Evolutionary conservation across 2,113 vertebrate genomes (phyloP).

Genomic region (Pygathrix nemaeus): DNA sequence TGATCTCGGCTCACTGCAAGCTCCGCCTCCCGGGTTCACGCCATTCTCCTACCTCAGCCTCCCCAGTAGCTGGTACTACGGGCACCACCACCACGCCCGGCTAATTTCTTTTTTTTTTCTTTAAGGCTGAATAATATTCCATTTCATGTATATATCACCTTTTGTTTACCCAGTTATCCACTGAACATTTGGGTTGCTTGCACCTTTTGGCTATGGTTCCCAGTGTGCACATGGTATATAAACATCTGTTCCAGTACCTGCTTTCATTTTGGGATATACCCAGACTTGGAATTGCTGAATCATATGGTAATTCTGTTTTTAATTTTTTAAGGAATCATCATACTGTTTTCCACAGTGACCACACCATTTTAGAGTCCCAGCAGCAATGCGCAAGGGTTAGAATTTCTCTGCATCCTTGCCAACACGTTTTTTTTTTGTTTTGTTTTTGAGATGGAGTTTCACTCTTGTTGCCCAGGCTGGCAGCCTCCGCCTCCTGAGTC

Average conservation of each 20-base stretch:
- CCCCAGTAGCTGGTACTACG: too few species aligned
- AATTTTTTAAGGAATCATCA: background rate
- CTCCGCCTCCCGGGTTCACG: too few species aligned
- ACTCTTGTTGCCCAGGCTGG: too few species aligned
- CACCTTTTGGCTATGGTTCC: background rate
- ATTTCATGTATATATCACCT: background rate
- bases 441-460: too few species aligned
- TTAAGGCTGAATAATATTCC: background rate
- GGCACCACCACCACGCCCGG: too few species aligned
- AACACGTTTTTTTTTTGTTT: too few species aligned
- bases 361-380: background rate
- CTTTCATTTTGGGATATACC: background rate
- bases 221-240: background rate
- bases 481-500: too few species aligned
- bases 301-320: background rate
- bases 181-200: background rate
- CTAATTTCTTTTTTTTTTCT: background rate
- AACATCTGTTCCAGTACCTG: background rate
- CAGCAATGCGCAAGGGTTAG: background rate
- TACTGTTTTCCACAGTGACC: background rate
- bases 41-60: too few species aligned
- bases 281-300: background rate
- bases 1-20: too few species aligned
- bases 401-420: too few species aligned
- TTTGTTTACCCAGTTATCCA: background rate